These are phyloP conservation scores for Chrysogorgia sp. DNA, from an alignment of 92 coral and sea anemone genomes.

Conservation along the genomic window DNA sequence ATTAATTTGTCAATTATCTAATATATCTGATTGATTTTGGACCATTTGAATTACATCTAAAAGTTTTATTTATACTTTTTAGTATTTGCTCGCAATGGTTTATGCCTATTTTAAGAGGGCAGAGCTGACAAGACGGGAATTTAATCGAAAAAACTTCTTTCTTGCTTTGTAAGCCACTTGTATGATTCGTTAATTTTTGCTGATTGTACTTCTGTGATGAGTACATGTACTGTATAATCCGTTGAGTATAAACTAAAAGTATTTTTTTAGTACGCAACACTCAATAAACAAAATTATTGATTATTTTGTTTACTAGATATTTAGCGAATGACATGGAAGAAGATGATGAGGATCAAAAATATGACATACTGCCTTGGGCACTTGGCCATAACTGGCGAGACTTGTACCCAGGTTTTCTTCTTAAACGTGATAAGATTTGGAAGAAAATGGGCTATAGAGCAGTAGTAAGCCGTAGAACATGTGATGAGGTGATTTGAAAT, in stretches of 20 bases:
- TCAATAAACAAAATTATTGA: not conserved
- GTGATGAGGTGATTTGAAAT: constrained; percentile 81
- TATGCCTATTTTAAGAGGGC: constrained; percentile 96
- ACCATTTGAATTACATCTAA: no score
- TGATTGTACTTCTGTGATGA: no score
- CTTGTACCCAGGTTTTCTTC: constrained; percentile 78
- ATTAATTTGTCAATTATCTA: no score
- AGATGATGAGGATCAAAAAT: constrained; percentile 98
- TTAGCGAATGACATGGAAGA: constrained; percentile 99
- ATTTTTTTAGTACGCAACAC: not conserved
- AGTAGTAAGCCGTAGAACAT: constrained; percentile 91
- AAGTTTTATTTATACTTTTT: constrained; percentile 8
- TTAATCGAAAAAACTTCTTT: constrained; percentile 87
- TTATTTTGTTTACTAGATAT: constrained; percentile 54
- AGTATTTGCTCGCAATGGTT: constrained; percentile 98
- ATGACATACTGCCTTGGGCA: constrained; percentile 99
- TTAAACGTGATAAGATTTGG: constrained; percentile 87
- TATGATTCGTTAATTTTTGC: not conserved
- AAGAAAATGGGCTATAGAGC: constrained; percentile 88
- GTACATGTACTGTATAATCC: not conserved
- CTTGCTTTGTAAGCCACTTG: constrained; percentile 85
- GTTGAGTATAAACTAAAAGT: not conserved
- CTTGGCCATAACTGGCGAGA: constrained; percentile 95
- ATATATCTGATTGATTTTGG: no score
- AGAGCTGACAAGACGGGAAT: constrained; percentile 87